These are phyloP conservation scores for Phaethornis superciliosus DNA, from an alignment of 2,113 vertebrate genomes.

Conservation along the genomic window DNA sequence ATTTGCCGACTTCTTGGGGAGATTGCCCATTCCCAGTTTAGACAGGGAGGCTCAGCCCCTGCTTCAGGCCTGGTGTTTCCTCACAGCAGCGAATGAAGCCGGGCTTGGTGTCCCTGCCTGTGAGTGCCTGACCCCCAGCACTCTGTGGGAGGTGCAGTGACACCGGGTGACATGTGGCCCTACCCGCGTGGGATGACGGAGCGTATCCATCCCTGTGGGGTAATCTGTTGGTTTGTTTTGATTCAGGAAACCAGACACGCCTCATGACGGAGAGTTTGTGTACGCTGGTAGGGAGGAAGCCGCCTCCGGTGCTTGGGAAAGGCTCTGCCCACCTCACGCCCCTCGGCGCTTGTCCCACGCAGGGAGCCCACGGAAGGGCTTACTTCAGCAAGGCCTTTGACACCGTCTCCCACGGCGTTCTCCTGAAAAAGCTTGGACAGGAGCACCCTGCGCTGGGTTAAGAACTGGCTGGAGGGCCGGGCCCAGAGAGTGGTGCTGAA, in stretches of 20 bases:
- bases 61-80: background rate
- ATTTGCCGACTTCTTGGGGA: no score
- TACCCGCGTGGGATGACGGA: background rate
- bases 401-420: no score
- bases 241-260: background rate
- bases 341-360: accelerated
- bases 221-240: background rate
- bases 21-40: background rate
- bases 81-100: background rate
- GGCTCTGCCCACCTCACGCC: accelerated
- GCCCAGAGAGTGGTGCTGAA: no score
- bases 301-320: background rate
- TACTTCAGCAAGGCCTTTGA: no score
- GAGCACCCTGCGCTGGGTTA: no score
- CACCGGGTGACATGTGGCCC: accelerated
- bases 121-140: background rate
- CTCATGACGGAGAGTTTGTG: background rate
- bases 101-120: accelerated
- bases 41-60: background rate
- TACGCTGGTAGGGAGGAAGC: accelerated
- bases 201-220: accelerated
- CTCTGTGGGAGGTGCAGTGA: background rate
- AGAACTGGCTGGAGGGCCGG: no score
- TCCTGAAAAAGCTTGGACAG: no score
- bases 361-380: no score